phyloP scores from a whole-genome alignment of 2,888 invertebrate species.

The Carabus problematicus region DNA sequence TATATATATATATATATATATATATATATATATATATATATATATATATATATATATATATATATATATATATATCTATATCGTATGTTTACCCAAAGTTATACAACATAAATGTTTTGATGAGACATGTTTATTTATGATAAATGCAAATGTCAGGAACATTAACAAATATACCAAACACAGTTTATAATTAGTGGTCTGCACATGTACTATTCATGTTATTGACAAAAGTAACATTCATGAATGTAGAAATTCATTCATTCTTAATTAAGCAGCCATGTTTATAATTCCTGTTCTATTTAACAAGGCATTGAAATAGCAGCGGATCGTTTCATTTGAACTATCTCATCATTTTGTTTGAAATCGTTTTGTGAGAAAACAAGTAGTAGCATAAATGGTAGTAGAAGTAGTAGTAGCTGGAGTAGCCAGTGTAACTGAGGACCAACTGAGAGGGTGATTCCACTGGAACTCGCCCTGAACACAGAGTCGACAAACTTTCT shows the following conservation, averaged over 20 bases:
- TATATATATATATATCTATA: neutral
- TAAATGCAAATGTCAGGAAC: conserved; percentile 5
- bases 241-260: conserved; percentile 21
- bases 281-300: conserved; percentile 13
- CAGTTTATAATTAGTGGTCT: neutral
- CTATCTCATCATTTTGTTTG: no score
- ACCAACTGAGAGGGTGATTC: no score
- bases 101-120: no score
- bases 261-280: conserved; percentile 19
- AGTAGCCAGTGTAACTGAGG: no score
- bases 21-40: conserved; percentile 2
- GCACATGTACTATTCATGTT: neutral
- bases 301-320: neutral
- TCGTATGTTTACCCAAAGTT: neutral
- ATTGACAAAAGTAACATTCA: conserved; percentile 16
- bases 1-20: no score
- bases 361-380: no score
- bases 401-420: no score
- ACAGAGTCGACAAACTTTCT: conserved; percentile 4
- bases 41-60: conserved; percentile 4
- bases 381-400: no score
- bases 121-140: neutral
- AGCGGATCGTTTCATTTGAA: no score
- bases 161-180: neutral
- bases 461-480: no score